Conservation (phyloP, 2,797 vertebrate species). For the Epinephelus awoara region DNA sequence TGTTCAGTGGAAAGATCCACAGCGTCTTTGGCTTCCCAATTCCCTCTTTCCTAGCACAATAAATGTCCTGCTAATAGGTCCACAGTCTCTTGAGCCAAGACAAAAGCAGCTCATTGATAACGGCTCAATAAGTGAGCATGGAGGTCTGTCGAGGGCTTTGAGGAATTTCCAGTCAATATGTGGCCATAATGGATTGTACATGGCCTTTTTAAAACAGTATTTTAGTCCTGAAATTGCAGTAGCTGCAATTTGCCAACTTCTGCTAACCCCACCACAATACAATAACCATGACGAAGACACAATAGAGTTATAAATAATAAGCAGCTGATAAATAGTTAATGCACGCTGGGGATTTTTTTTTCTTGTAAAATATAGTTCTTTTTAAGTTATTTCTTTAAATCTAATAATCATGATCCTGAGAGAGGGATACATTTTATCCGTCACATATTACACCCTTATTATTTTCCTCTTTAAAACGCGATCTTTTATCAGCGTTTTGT, state of each 20-base stretch:
- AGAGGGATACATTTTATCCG: conserved; percentile 25
- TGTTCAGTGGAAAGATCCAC: conserved; percentile 19
- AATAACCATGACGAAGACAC: conserved; percentile 5
- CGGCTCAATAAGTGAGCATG: conserved; percentile 71
- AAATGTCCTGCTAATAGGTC: conserved; percentile 66
- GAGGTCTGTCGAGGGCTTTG: conserved; percentile 62
- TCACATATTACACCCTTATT: conserved; percentile 33
- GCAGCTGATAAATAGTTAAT: conserved; percentile 28
- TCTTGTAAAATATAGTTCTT: conserved; percentile 9
- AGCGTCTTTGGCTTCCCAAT: conserved; percentile 34
- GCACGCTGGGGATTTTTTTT: neutral
- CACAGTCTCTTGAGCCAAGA: conserved; percentile 63
- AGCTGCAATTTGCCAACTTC: conserved; percentile 34
- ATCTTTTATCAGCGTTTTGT: conserved; percentile 62
- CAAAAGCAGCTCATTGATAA: conserved; percentile 77
- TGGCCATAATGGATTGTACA: conserved; percentile 56
- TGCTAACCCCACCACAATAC: conserved; percentile 6
- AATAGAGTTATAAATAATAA: conserved; percentile 23
- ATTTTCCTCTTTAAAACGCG: conserved; percentile 45
- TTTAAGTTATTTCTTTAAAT: conserved; percentile 15
- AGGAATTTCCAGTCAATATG: conserved; percentile 68
- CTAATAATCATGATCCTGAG: conserved; percentile 21
- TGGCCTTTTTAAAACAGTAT: conserved; percentile 46
- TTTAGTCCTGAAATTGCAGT: conserved; percentile 39
- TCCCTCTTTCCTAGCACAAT: conserved; percentile 50